Evolutionary conservation across 1,140 invertebrate species (phyloP), one percentile per base, ranked within the genome.

Genomic region (Sycobia sp.): DNA sequence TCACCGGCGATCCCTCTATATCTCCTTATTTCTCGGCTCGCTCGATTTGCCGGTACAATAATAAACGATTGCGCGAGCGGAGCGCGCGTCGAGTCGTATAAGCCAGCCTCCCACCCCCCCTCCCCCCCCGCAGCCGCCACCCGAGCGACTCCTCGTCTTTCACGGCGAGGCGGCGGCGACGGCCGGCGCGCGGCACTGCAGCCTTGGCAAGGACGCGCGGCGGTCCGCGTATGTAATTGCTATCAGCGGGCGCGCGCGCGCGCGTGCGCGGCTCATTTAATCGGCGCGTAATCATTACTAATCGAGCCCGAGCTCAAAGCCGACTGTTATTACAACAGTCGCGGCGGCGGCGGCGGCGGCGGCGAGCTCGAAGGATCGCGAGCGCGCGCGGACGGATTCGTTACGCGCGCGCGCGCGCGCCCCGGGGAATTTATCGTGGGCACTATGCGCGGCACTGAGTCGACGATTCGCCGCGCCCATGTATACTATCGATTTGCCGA

Each of bases 161-260:
- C n/a, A n/a, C n/a, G n/a, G n/a, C n/a, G n/a, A n/a, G n/a, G n/a
- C n/a, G n/a, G n/a, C n/a, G n/a, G n/a, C n/a, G n/a, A n/a, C n/a
- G n/a, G n/a, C n/a, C n/a, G n/a, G 27, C 11, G 18, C 36, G 39
- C n/a, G n/a, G n/a, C n/a, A 34, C 20, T n/a, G 67, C 71, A 77
- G 77, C 77, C 79, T 79, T 81, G 44, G 74, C 77, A 81, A 81
- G 77, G 77, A 78, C 77, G 75, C 65, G n/a, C 47, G 43, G 46
- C 62, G 59, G 56, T 55, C n/a, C n/a, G n/a, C n/a, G n/a, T n/a
- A n/a, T n/a, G n/a, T n/a, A n/a, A n/a, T n/a, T n/a, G n/a, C n/a
- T n/a, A n/a, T n/a, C n/a, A n/a, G n/a, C n/a, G n/a, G 51, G 44
- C 39, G 14, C 20, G 1, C 14, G n/a, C 20, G 4, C n/a, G 50